Evolutionary conservation across 2,888 invertebrate genomes (phyloP), one percentile per base, ranked within the genome.

Genomic region (Stenotaenia linearis): DNA sequence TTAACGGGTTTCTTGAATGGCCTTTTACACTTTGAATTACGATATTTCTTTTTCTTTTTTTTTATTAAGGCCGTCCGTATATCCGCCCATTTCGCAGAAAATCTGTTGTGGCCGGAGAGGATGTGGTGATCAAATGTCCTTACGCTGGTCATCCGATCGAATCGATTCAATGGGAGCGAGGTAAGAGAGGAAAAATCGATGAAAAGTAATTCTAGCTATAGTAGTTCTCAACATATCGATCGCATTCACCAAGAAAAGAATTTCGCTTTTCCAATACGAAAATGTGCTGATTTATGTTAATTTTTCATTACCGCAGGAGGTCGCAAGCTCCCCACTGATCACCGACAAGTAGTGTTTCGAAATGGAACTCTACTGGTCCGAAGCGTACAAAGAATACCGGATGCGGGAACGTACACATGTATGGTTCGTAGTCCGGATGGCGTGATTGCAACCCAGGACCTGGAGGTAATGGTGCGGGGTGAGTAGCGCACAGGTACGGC

Each of bases 61-160:
- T 61, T 61, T 10, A 32, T 82, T 6, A 82, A 86, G 86, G 96
- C 32, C 88, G 94, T 82, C 96, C 96, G 0, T 95, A 93, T 87
- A 94, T 96, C 79, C 91, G 95, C 21, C 91, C 93, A 80, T 96
- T 96, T 95, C 94, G 95, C 86, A 95, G 95, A 87, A 93, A 95
- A 84, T 93, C 95, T 32, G 95, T 85, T 0, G 85, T 86, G 12
- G 86, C 86, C 30, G 85, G 85, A 76, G 84, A 84, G 76, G 83
- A 83, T 30, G 81, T 86, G 23, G 82, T 83, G 4, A 82, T 87
- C 21, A 82, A 83, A 78, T 87, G 87, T 80, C 85, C 85, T 79
- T 86, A 86, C 28, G 84, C 85, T 10, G 87, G 87, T n/a, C 86
- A 85, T 82, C 86, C 87, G 1, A 82, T 86, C n/a, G 83, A 84